Evolutionary conservation across 2,797 vertebrate species (phyloP).

Genomic region (Smutsia temminckii): DNA sequence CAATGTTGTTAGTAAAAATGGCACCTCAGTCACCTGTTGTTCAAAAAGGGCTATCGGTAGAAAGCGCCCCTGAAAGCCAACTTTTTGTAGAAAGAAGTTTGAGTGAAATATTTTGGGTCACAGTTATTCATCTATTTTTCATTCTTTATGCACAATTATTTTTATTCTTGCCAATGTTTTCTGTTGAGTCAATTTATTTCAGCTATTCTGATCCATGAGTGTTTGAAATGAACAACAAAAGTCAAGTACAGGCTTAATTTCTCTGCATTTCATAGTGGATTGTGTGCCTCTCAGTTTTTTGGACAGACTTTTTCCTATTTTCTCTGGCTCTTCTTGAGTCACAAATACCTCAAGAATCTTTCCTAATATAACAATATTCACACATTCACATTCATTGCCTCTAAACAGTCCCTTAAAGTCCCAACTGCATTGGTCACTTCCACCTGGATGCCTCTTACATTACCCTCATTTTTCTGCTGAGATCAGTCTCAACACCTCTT

Average conservation of each 20-base stretch:
- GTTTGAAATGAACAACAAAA: constrained; percentile 11
- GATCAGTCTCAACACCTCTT: background rate
- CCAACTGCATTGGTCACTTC: background rate
- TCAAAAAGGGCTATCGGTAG: background rate
- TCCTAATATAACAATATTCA: background rate
- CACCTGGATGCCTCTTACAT: background rate
- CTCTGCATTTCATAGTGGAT: background rate
- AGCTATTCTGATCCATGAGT: background rate
- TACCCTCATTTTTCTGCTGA: background rate
- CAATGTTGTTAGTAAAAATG: background rate
- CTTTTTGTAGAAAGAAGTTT: background rate
- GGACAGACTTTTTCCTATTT: background rate
- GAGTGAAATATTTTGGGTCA: background rate
- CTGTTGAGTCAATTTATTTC: background rate
- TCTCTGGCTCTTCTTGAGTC: background rate
- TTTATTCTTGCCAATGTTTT: background rate
- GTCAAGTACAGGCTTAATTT: background rate
- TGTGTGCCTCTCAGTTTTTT: background rate
- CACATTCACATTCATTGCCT: background rate
- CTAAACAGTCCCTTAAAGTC: background rate
- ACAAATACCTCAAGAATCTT: background rate
- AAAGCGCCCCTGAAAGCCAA: background rate
- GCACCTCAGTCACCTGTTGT: background rate
- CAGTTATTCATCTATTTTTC: background rate
- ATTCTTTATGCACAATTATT: background rate